Evolutionary conservation across 1,140 invertebrate genomes (phyloP).

Genomic region (Drosophila sp.): DNA sequence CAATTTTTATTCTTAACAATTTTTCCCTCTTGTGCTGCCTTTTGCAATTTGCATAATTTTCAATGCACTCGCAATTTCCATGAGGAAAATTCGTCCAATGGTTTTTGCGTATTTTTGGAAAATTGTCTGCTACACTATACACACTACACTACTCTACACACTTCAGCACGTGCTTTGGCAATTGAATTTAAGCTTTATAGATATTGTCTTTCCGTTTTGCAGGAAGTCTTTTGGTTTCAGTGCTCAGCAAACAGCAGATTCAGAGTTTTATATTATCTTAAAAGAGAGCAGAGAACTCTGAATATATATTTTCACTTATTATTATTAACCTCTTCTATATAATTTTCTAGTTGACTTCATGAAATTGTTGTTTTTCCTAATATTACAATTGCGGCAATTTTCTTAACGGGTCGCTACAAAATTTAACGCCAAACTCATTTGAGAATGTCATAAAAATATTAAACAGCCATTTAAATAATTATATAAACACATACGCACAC

Average conservation of each 20-base stretch:
- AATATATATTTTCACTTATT: no score
- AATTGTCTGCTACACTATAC: background rate
- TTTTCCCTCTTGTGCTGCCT: constrained; percentile 17
- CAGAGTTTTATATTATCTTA: background rate
- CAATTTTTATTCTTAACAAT: constrained; percentile 34
- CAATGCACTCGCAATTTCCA: constrained; percentile 67
- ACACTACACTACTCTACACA: background rate
- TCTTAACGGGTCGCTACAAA: constrained; percentile 48
- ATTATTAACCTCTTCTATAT: no score
- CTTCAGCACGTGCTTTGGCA: constrained; percentile 26
- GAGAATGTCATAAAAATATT: constrained; percentile 66
- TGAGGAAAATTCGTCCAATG: constrained; percentile 30
- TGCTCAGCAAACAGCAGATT: background rate
- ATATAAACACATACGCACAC: background rate
- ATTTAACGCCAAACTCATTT: constrained; percentile 31
- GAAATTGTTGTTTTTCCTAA: background rate
- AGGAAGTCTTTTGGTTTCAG: background rate
- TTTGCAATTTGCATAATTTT: constrained; percentile 75
- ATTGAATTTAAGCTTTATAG: constrained; percentile 42
- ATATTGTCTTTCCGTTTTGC: constrained; percentile 5
- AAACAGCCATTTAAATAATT: constrained; percentile 63
- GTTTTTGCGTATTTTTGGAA: constrained; percentile 11
- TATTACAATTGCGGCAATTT: constrained; percentile 41
- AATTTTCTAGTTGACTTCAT: no score
- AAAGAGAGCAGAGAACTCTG: no score